Base-by-base conservation (phyloP, 2,797 vertebrate species). In the Champsocephalus gunnari region DNA sequence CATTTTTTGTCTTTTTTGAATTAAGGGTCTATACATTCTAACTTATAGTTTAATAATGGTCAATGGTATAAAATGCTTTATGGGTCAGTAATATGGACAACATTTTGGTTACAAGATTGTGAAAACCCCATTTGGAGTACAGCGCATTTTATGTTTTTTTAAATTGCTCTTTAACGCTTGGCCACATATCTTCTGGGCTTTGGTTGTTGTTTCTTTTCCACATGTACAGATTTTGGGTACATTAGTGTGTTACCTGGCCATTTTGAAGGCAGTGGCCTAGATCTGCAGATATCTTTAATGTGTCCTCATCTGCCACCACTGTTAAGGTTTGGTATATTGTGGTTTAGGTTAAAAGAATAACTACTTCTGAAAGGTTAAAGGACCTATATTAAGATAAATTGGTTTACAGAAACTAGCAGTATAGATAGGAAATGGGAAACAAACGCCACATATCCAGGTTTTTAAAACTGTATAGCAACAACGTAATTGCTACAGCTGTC, bases 81-180 rank as follows among this genome's bases (percentile, higher is more conserved):
- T 24, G 58, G 17, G 38, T 44, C 45, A 65, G 32, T 57, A 28
- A 49, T 49, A n/a, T 32, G 11, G 14, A 50, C 50, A 38, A 17
- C 21, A 59, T 64, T 64, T 57, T 34, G 34, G 16, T 50, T 73
- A 13, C 3, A 48, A 50, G 54, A 65, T 9, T 56, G 53, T 12
- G 14, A 70, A 59, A 70, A 70, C 17, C 3, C 10, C 1, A 21
- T 66, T 59, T 67, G 49, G 7, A 54, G n/a, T 54, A 43, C 49
- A 49, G 58, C 50, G 32, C 9, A 56, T 43, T 49, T 48, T 17
- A 56, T 68, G 17, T 54, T 66, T 68, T 61, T 61, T 55, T 2
- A 28, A 55, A 48, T 55, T 60, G 49, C 28, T 51, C n/a, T 65
- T 44, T 11, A 66, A 17, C 17, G 16, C 55, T 21, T 24, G n/a